Conservation (phyloP, 2,888 invertebrate genomes). For the Cephus pygmeus region DNA sequence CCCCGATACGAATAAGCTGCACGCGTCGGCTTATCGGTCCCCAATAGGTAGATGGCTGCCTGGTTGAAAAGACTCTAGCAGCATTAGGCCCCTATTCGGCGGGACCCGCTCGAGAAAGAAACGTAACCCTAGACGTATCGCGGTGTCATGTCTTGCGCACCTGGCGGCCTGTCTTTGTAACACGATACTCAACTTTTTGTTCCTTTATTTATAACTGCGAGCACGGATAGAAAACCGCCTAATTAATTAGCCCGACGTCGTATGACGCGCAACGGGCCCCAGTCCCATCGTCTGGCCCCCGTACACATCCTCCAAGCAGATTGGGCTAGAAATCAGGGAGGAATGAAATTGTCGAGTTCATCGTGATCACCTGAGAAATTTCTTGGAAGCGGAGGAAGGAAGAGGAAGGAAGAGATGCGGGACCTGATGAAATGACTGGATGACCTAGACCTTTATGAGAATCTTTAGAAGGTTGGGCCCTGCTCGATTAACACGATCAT, state of each 20-base stretch:
- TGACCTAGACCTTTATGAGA: neutral
- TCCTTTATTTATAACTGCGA: slow-evolving; percentile 23
- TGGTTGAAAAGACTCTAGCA: neutral
- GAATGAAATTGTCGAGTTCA: neutral
- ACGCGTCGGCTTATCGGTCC: neutral
- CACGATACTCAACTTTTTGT: slow-evolving; percentile 50
- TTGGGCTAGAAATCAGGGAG: neutral
- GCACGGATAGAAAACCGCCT: slow-evolving; percentile 17
- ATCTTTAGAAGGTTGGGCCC: neutral
- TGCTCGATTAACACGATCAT: neutral
- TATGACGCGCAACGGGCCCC: neutral
- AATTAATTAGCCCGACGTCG: slow-evolving; percentile 28
- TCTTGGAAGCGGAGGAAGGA: neutral
- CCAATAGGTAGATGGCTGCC: neutral
- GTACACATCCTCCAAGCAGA: neutral
- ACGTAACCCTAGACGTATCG: slow-evolving; percentile 61
- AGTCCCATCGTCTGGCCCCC: neutral
- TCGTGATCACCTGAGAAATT: neutral
- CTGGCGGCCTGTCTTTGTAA: slow-evolving; percentile 63
- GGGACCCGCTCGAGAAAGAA: slow-evolving; percentile 37
- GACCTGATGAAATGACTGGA: neutral
- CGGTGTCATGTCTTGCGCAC: slow-evolving; percentile 60
- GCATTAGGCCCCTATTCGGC: neutral
- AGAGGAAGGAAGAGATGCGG: neutral
- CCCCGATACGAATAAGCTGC: neutral